Base-by-base conservation (phyloP, 2,888 invertebrate genomes). In the Acrobasis repandana region DNA sequence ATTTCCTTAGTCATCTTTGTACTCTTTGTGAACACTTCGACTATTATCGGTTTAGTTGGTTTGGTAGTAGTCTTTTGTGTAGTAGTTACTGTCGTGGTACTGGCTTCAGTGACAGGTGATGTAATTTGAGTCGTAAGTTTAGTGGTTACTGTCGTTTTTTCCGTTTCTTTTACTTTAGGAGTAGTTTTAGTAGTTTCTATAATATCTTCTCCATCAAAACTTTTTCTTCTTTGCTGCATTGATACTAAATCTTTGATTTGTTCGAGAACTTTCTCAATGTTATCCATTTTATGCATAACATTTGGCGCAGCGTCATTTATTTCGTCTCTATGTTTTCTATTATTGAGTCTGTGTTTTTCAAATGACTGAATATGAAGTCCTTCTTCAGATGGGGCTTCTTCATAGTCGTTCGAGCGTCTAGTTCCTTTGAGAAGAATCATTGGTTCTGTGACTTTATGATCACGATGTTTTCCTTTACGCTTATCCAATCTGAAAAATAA, bases 161-260 rank as follows among this genome's bases (percentile, higher is more conserved):
- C n/a, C 3, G 14, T 4, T 43, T 6, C 11, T 6, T 9, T 6
- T 10, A 9, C 20, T 9, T 3, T 49, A 20, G 20, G 9, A 4
- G 14, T 33, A 5, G 14, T 6, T 11, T 14, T 36, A 5, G 16
- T 36, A 9, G 16, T 16, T 36, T 36, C 36, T 2, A 11, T 16
- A 36, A 16, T 15, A 1, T 15, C 0, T 36, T 8, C 38, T 16
- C 43, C 38, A 38, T 20, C 18, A 14, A 2, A 11, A 5, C 14
- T 10, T 43, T n/a, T 43, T 4, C 43, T 28, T 28, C 28, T 28
- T 28, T 28, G 28, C 28, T 28, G 43, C 4, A 14, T 14, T 14
- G 43, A n/a, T 43, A 54, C 54, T 18, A 54, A 18, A n/a, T 14
- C 2, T 43, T 54, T 54, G 18, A 54, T 54, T 20, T 54, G 43